A percentile compares a stretch with the other conserved stretches of the same genome.
Conservation (phyloP, 1,140 invertebrate species). For the Drosophila littoralis region DNA sequence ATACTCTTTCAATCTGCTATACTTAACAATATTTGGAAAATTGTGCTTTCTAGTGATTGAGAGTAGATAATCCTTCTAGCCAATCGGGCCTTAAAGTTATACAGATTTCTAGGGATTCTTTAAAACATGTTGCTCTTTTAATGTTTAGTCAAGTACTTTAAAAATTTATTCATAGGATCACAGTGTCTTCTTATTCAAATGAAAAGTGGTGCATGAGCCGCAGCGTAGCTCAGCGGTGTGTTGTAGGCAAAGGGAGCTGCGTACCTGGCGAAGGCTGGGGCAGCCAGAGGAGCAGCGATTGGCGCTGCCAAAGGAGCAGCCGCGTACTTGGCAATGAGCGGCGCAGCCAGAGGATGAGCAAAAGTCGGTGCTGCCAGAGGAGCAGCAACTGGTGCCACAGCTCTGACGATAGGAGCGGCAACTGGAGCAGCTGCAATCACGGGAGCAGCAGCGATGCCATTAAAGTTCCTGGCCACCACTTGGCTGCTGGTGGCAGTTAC, state of each 20-base stretch:
- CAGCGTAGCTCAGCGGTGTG: constrained; percentile 19
- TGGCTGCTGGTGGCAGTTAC: constrained; percentile 85
- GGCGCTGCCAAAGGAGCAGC: constrained; percentile 32
- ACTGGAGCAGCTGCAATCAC: constrained; percentile 66
- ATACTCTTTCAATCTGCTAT: too few relatives aligned
- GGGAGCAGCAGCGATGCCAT: constrained; percentile 74
- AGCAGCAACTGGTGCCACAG: constrained; percentile 22
- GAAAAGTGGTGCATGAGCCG: constrained; percentile 38
- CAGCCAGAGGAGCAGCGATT: constrained; percentile 8
- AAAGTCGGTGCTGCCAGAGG: constrained; percentile 3
- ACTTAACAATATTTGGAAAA: too few relatives aligned
- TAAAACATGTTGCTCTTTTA: neutral
- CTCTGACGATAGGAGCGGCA: constrained; percentile 7
- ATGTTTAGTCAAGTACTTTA: neutral
- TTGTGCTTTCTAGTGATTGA: too few relatives aligned
- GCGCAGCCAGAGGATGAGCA: constrained; percentile 21
- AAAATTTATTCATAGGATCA: constrained; percentile 23
- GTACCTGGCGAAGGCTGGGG: neutral
- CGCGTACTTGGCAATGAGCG: constrained; percentile 27
- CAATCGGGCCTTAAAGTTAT: too few relatives aligned
- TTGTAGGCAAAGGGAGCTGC: constrained; percentile 2
- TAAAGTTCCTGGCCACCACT: constrained; percentile 84
- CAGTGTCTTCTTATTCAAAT: constrained; percentile 17
- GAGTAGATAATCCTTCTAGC: too few relatives aligned
- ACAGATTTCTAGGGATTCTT: neutral